Conservation (phyloP, 2,797 vertebrate species). For the Sparus aurata region DNA sequence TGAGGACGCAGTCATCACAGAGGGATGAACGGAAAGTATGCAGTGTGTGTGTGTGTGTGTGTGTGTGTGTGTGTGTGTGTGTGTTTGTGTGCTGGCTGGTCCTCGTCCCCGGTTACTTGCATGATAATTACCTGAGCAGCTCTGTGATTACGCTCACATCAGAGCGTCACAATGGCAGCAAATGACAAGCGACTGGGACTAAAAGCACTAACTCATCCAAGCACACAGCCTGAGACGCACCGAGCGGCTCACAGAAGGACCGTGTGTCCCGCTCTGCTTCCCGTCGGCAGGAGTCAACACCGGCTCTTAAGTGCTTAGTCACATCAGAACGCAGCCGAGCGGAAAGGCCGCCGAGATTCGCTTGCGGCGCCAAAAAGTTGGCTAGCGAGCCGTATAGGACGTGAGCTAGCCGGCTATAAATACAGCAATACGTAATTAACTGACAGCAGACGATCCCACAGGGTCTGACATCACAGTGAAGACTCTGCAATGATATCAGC, state of each 20-base stretch:
- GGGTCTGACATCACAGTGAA: too few species aligned
- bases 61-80: background rate
- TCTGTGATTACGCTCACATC: conserved; percentile 56
- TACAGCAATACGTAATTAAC: too few species aligned
- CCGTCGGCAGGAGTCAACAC: conserved; percentile 12
- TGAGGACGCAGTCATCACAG: conserved; percentile 47
- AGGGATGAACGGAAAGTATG: conserved; percentile 33
- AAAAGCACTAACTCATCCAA: conserved; percentile 31
- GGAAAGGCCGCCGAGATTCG: background rate
- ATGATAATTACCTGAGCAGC: conserved; percentile 63
- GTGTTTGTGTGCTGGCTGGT: background rate
- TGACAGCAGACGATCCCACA: too few species aligned
- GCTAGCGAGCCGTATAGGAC: too few species aligned
- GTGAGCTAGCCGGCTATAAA: background rate
- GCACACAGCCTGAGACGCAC: background rate
- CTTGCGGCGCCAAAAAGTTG: background rate
- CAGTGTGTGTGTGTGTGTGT: background rate
- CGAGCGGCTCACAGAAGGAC: conserved; percentile 4
- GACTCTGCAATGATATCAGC: too few species aligned
- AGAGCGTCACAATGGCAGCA: conserved; percentile 35
- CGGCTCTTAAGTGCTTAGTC: background rate
- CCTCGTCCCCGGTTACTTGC: conserved; percentile 37
- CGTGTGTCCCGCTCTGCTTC: background rate
- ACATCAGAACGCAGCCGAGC: background rate
- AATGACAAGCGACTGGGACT: conserved; percentile 44